phyloP scores from a whole-genome alignment of 2,888 invertebrate species.

The Abrostola triplasia region DNA sequence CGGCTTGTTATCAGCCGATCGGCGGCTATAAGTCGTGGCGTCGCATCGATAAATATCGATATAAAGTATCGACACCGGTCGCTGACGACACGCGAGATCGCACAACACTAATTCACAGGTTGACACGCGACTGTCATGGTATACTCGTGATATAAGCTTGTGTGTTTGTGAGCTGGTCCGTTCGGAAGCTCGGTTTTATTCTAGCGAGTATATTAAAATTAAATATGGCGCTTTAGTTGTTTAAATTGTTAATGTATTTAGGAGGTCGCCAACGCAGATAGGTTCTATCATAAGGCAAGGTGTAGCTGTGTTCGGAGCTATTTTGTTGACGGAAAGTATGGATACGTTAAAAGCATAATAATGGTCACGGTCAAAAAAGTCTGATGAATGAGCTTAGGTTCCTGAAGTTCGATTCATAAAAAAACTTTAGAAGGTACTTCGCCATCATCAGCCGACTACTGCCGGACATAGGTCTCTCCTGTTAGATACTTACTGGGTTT shows the following conservation, averaged over 20 bases:
- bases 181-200: conserved; percentile 33
- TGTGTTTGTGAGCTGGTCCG: conserved; percentile 40
- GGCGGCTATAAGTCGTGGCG: conserved; percentile 78
- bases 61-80: conserved; percentile 73
- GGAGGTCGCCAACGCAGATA: no score
- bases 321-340: no score
- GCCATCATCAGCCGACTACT: no score
- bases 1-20: conserved; percentile 82
- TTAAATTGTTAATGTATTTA: not conserved
- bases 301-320: no score
- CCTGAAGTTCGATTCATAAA: no score
- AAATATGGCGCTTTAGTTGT: not conserved
- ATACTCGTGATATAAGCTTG: conserved; percentile 59
- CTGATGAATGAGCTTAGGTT: no score
- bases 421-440: no score
- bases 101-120: conserved; percentile 73
- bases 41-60: conserved; percentile 81
- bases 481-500: no score
- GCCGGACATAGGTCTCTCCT: no score
- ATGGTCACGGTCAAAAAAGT: no score
- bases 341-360: no score
- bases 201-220: conserved; percentile 15
- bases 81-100: conserved; percentile 71
- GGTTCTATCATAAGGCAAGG: no score
- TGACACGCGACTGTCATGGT: conserved; percentile 65